Base-by-base conservation (phyloP, 1,140 invertebrate species). In the Homalodisca vitripennis region DNA sequence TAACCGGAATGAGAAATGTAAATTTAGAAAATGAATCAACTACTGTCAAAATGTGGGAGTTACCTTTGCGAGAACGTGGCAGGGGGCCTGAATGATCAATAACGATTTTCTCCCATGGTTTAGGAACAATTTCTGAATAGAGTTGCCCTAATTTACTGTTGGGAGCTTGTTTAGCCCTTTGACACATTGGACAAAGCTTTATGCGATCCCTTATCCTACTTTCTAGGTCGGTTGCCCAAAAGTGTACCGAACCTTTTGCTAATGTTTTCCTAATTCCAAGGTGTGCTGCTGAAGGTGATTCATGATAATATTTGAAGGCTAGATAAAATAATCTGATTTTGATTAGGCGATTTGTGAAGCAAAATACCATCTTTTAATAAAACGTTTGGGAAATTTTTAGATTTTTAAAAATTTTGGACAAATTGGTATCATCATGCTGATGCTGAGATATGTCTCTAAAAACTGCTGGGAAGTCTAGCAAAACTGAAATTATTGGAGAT, bases 11-110 rank as follows among this genome's bases (percentile, higher is more conserved):
- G 10, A 66, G 27, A 3, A 41, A 12, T 24, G 32, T 47, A 27
- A 47, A 66, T 66, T 46, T 66, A 10, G 63, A 66, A 24, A 66
- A 66, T 6, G 34, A 22, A 47, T 66, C 34, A 3, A 66, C 17
- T 1, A 66, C 24, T 13, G 34, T 66, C 1, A 66, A 26, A 3
- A 66, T 47, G 17, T 66, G 47, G 10, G 10, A 22, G 17, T 66
- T 66, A 1, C 34, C 24, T 26, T 66, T 47, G 1, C 1, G 46
- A 3, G 34, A 47, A 24, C 31, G 10, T 3, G 32, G 41, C 1
- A 41, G 22, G 2, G 34, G 63, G 12, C 63, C 63, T 2, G 47
- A 26, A 31, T 47, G 12, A 46, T 66, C 34, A 22, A 66, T 66
- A 47, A 46, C 46, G 1, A 66, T 10, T 24, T 66, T 66, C 27